phyloP scores from a whole-genome alignment of 1,140 invertebrate species.

The Pogonognathellus flavescens region DNA sequence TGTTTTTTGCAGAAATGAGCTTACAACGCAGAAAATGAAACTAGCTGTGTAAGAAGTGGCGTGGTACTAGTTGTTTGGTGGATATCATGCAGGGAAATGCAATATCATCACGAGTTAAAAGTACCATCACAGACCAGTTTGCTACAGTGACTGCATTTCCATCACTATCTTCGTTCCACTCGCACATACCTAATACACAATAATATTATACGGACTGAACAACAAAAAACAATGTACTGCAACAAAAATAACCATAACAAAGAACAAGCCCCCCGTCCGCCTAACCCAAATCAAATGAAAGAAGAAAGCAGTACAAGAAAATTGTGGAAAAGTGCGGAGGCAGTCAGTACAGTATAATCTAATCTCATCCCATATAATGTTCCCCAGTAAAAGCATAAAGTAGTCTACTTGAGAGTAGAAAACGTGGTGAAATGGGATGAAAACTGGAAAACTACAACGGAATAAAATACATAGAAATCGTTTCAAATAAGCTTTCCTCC shows the following conservation, averaged over 20 bases:
- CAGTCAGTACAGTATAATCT: slow-evolving; percentile 21
- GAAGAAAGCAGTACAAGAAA: slow-evolving; percentile 13
- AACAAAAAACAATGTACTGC: slow-evolving; percentile 25
- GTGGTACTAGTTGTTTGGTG: too few species aligned
- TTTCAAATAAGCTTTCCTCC: slow-evolving; percentile 23
- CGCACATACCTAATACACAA: neutral
- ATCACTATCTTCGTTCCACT: neutral
- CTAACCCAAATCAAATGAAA: slow-evolving; percentile 36
- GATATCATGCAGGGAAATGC: neutral
- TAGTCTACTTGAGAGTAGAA: slow-evolving; percentile 24
- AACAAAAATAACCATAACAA: slow-evolving; percentile 31
- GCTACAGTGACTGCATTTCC: neutral
- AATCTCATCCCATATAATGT: slow-evolving; percentile 34
- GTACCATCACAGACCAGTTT: slow-evolving; percentile 14
- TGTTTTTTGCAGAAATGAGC: too few species aligned
- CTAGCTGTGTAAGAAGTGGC: too few species aligned
- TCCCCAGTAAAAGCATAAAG: slow-evolving; percentile 33
- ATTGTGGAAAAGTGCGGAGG: slow-evolving; percentile 11
- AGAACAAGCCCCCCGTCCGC: slow-evolving; percentile 9
- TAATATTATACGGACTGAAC: neutral
- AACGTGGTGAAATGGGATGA: slow-evolving; percentile 24
- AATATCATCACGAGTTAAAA: slow-evolving; percentile 30
- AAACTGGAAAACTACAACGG: slow-evolving; percentile 30
- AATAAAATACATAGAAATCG: slow-evolving; percentile 39
- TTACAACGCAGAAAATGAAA: too few species aligned